Base-by-base conservation (phyloP, 1,140 invertebrate species). In the Lasaia peninsularis region DNA sequence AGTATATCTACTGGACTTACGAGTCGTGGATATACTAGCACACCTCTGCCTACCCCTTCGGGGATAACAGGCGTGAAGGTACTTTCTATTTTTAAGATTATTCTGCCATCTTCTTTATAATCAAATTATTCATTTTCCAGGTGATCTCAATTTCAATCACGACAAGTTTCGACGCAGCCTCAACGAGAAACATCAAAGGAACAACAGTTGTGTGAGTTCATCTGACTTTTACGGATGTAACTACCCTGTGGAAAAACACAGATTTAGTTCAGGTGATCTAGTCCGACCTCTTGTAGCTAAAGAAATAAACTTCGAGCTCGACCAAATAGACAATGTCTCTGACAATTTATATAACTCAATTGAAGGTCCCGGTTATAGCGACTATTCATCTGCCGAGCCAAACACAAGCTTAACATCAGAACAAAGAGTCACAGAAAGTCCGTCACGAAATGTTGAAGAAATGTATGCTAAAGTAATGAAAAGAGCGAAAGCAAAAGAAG, bases 401-500 rank as follows among this genome's bases (percentile, higher is more conserved):
- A 88, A 75, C 60, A 73, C 72, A 3, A 80, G 75, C 33, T 52
- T 79, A 5, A 74, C 59, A 34, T 82, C 76, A 0, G 80, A 94
- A 52, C 92, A 92, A 7, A 91, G 93, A n/a, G 91, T 91, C 6
- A 92, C 93, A 0, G 86, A 89, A 55, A 91, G 91, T 73, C 90
- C 90, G 1, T 91, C 91, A 2, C 91, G 93, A 58, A 94, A 94
- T 68, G 70, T 95, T 0, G 96, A 97, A 71, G 95, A 96, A 66
- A 95, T 96, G 93, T 96, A 96, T 75, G 95, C 95, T 0, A 97
- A 96, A 89, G 95, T 96, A 0, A 92, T 93, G 70, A 94, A 95
- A 70, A 93, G 92, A 75, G 90, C 91, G 20, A 90, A 90, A 67
- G 59, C 76, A 31, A 81, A 79, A 62, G 80, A 86, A 18, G 85